These are phyloP conservation scores for Scaptomyza graminum DNA, from an alignment of 1,140 invertebrate species.

Conservation along the genomic window DNA sequence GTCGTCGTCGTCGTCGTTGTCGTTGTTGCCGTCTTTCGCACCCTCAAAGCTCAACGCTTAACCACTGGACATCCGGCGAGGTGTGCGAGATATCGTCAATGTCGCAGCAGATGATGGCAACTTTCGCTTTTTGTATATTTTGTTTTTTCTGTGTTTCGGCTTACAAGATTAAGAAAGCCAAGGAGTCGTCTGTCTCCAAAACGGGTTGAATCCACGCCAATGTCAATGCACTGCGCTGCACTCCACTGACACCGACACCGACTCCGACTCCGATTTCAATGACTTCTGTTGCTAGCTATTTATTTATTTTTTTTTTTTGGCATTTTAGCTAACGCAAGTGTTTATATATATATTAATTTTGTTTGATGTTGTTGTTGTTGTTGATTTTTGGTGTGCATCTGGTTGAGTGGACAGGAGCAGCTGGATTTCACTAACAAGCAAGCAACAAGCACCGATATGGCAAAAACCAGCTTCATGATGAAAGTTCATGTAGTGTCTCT, in stretches of 20 bases:
- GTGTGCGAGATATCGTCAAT: slow-evolving; percentile 14
- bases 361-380: background rate
- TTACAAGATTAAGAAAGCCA: slow-evolving; percentile 60
- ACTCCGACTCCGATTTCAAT: slow-evolving; percentile 11
- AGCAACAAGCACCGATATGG: slow-evolving; percentile 27
- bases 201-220: slow-evolving; percentile 50
- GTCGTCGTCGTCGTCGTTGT: too few relatives aligned
- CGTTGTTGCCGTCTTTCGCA: background rate
- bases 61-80: slow-evolving; percentile 52
- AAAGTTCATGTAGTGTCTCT: slow-evolving; percentile 40
- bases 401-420: slow-evolving; percentile 6
- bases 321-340: slow-evolving; percentile 37
- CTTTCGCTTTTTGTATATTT: slow-evolving; percentile 64
- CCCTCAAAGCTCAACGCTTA: background rate
- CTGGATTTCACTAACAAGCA: slow-evolving; percentile 44
- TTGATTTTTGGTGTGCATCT: too few relatives aligned
- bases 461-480: slow-evolving; percentile 38
- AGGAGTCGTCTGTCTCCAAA: slow-evolving; percentile 36
- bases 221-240: slow-evolving; percentile 66
- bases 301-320: slow-evolving; percentile 37
- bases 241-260: slow-evolving; percentile 15
- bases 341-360: slow-evolving; percentile 15
- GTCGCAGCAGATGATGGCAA: slow-evolving; percentile 33
- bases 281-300: slow-evolving; percentile 56
- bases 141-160: slow-evolving; percentile 9